These are phyloP conservation scores for Troides oblongomaculatus DNA, from an alignment of 2,888 invertebrate genomes.

Conservation along the genomic window DNA sequence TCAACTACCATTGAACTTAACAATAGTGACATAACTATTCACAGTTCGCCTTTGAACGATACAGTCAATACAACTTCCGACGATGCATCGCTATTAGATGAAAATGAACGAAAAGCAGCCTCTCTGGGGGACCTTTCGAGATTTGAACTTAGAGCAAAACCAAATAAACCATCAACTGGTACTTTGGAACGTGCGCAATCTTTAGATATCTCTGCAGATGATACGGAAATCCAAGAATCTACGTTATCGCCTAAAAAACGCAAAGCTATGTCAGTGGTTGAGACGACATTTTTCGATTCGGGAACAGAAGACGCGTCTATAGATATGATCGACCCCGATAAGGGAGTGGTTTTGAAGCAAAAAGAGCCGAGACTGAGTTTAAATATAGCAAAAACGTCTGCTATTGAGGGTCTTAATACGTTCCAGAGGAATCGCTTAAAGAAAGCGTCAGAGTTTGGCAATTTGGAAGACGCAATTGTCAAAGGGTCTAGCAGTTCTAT, in stretches of 20 bases:
- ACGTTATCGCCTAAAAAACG: slow-evolving; percentile 81
- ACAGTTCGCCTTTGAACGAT: slow-evolving; percentile 82
- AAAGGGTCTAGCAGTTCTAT: slow-evolving; percentile 74
- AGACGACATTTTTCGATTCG: slow-evolving; percentile 69
- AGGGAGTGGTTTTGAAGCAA: slow-evolving; percentile 62
- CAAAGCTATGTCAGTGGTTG: slow-evolving; percentile 81
- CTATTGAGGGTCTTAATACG: slow-evolving; percentile 83
- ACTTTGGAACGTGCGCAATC: slow-evolving; percentile 89
- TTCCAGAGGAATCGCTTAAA: slow-evolving; percentile 85
- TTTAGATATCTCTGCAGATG: slow-evolving; percentile 84
- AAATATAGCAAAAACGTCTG: slow-evolving; percentile 73
- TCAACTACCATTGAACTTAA: slow-evolving; percentile 86
- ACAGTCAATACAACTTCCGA: slow-evolving; percentile 65
- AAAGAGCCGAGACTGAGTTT: slow-evolving; percentile 80
- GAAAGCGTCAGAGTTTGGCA: slow-evolving; percentile 88
- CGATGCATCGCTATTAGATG: slow-evolving; percentile 74
- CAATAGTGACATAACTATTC: slow-evolving; percentile 86
- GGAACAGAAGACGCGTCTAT: slow-evolving; percentile 64
- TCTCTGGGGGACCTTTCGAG: slow-evolving; percentile 89
- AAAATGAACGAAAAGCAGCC: slow-evolving; percentile 86
- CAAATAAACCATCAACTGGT: slow-evolving; percentile 74
- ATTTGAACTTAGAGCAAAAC: slow-evolving; percentile 74
- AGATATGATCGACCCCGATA: slow-evolving; percentile 69
- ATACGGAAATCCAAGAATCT: slow-evolving; percentile 67
- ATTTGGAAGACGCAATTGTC: slow-evolving; percentile 87